Conservation (phyloP, 2,888 invertebrate genomes). For the Zootermopsis nevadensis region DNA sequence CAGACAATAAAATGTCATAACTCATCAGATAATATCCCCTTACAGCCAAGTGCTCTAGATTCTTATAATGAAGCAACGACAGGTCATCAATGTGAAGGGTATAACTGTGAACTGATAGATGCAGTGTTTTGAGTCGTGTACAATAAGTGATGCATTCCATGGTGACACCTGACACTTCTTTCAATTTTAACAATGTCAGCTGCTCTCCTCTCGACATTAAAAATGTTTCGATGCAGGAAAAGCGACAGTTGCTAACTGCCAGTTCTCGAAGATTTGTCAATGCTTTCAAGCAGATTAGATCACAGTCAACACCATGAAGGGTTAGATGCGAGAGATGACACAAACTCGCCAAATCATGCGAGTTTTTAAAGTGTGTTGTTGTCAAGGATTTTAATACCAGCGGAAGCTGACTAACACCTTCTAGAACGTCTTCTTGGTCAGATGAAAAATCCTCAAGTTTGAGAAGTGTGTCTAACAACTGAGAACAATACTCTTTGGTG, state of each 20-base stretch:
- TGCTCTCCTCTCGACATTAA: background rate
- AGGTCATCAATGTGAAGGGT: background rate
- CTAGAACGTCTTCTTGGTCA: background rate
- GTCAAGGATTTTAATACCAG: background rate
- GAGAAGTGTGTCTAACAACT: background rate
- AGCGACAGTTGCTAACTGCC: background rate
- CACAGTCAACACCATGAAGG: background rate
- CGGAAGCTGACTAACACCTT: background rate
- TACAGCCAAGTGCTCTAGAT: background rate
- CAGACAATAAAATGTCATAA: background rate
- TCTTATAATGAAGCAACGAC: background rate
- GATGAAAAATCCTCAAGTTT: background rate
- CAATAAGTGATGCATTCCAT: background rate
- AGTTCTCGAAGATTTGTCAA: background rate
- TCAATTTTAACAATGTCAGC: background rate
- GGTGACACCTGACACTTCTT: conserved; percentile 1
- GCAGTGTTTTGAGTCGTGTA: background rate
- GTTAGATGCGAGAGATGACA: background rate
- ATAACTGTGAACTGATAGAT: background rate
- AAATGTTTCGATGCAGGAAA: background rate
- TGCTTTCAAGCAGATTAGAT: background rate
- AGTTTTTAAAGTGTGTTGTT: background rate
- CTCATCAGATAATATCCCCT: background rate
- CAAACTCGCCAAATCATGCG: background rate
- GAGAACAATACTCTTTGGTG: background rate